These are phyloP conservation scores for Eidolon helvum DNA, from an alignment of 2,113 vertebrate species.

Conservation along the genomic window DNA sequence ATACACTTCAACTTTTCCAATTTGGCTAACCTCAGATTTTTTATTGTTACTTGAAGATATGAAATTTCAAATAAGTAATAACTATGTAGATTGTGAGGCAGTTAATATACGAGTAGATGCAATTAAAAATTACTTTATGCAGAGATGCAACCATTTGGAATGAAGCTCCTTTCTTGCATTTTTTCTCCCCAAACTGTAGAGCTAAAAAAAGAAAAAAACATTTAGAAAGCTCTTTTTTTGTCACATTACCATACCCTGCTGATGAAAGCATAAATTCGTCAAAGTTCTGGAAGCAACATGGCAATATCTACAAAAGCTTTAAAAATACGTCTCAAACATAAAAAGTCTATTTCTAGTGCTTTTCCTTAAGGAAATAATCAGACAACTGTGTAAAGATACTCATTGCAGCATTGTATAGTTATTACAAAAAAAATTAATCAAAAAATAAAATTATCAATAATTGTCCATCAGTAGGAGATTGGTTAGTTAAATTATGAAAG, in stretches of 20 bases:
- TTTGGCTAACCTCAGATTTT: background rate
- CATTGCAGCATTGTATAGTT: background rate
- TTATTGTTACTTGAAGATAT: slow-evolving; percentile 28
- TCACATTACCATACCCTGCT: background rate
- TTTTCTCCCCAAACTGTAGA: slow-evolving; percentile 6
- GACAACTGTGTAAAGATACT: background rate
- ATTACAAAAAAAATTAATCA: background rate
- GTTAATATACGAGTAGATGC: slow-evolving; percentile 9
- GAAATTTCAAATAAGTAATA: slow-evolving; percentile 43
- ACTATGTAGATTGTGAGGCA: slow-evolving; percentile 3
- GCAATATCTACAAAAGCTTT: slow-evolving; percentile 7
- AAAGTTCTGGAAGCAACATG: slow-evolving; percentile 15
- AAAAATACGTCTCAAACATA: slow-evolving; percentile 37
- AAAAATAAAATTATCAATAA: slow-evolving; percentile 41
- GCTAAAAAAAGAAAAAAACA: background rate
- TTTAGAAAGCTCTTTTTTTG: background rate
- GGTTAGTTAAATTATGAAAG: background rate
- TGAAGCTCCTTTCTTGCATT: slow-evolving; percentile 29
- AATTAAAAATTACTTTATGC: slow-evolving; percentile 64
- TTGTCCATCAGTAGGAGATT: background rate
- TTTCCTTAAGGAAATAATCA: slow-evolving; percentile 22
- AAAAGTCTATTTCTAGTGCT: slow-evolving; percentile 23
- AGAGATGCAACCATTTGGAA: slow-evolving; percentile 9
- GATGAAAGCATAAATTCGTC: slow-evolving; percentile 32
- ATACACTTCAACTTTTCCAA: background rate